Evolutionary conservation across 2,888 invertebrate species (phyloP), one percentile per base, ranked within the genome.

Genomic region (Orthosia gracilis): DNA sequence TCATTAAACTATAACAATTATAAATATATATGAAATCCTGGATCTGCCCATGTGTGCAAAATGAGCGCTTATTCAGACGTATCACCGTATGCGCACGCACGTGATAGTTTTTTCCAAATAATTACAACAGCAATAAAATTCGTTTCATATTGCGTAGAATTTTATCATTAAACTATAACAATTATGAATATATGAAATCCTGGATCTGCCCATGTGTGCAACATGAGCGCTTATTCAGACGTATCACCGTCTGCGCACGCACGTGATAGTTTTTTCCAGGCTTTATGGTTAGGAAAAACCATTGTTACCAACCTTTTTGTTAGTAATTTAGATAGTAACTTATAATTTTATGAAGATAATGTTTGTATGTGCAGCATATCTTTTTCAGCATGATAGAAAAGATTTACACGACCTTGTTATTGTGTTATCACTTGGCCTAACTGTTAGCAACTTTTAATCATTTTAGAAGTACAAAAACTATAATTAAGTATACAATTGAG

Each of bases 291-390:
- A 78, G 47, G 40, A 45, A 65, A 83, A 71, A 74, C 61, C 65
- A 71, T 83, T 83, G 81, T 82, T 82, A 82, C 81, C 84, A 83
- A 74, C 74, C 13, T 59, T 65, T 52, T 68, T 58, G 69, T 26
- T 52, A 59, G 50, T 79, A 67, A 82, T 62, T 81, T 68, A 66
- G 26, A 49, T 78, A 73, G 68, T 57, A n/a, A 78, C 45, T 64
- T 67, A 52, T 78, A 45, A 69, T 63, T 73, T 61, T 59, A 52
- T 21, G 40, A 47, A 45, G 21, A 54, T 62, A 62, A 23, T 59
- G 47, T 15, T 65, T n/a, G 4, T 31, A 61, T 49, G 63, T 64
- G 50, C 55, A 59, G 66, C 23, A 50, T 62, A n/a, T 63, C 5
- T 54, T 69, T 65, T 21, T 23, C n/a, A 65, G 64, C 77, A 49